Percentiles rank a stretch among this genome's conserved stretches.
Conservation (phyloP, 2,888 invertebrate species). For the Drosophila falleni region DNA sequence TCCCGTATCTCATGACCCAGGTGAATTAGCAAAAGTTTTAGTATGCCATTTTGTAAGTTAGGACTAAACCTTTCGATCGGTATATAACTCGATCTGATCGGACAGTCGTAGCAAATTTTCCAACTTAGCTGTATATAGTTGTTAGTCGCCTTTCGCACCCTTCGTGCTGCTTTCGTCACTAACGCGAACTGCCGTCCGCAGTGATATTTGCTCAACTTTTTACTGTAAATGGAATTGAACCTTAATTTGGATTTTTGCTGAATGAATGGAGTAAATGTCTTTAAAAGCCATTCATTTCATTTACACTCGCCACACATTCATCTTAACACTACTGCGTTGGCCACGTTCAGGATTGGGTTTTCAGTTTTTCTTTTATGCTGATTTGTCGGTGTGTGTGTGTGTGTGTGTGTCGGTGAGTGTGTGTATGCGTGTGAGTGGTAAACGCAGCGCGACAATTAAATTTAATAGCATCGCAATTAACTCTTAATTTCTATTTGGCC, state of each 20-base stretch:
- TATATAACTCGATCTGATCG: too few relatives aligned
- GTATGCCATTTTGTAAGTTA: too few relatives aligned
- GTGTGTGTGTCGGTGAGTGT: neutral
- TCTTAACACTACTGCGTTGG: conserved; percentile 49
- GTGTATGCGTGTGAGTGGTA: conserved; percentile 29
- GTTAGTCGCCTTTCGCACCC: too few relatives aligned
- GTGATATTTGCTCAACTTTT: too few relatives aligned
- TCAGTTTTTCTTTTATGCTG: neutral
- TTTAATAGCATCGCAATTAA: conserved; percentile 79
- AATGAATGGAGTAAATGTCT: conserved; percentile 30
- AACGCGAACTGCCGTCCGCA: too few relatives aligned
- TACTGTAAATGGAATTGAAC: conserved; percentile 24
- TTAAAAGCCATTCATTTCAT: conserved; percentile 65
- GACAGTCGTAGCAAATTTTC: too few relatives aligned
- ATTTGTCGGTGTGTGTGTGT: neutral
- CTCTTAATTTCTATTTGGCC: conserved; percentile 76
- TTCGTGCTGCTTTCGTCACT: too few relatives aligned
- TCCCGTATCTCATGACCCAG: too few relatives aligned
- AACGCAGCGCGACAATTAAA: conserved; percentile 75
- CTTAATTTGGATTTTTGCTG: conserved; percentile 12
- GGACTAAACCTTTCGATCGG: too few relatives aligned
- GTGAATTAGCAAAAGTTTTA: too few relatives aligned
- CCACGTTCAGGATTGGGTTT: conserved; percentile 1
- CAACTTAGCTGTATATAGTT: too few relatives aligned
- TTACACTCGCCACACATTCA: conserved; percentile 62